Base-by-base conservation (phyloP, 1,140 invertebrate species). In the Stenopsyche tienmushanensis region DNA sequence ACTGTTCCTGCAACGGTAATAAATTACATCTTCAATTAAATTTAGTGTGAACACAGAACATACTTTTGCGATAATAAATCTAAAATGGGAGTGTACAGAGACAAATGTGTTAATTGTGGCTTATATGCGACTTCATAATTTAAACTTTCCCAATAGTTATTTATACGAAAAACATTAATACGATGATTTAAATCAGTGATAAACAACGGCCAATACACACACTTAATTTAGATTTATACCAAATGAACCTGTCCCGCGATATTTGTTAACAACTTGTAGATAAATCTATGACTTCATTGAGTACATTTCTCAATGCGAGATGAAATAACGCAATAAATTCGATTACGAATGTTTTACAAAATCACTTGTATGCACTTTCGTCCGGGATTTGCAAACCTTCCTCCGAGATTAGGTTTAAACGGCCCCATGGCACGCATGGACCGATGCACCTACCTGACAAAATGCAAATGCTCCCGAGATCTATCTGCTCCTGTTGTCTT, bases 331-430 rank as follows among this genome's bases (percentile, higher is more conserved):
- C 52, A 54, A 54, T 54, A 54, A 54, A 54, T 54, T 54, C 52
- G 52, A 54, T 54, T 54, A 54, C 25, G 52, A 18, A 13, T 57
- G 54, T 57, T 57, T 42, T 41, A 57, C 54, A 57, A 57, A 57
- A 57, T 57, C 54, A 39, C 54, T 34, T 39, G 54, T 57, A 57
- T 57, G 54, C 54, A 57, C 54, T 10, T 21, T 15, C n/a, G 15
- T 15, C 13, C 54, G 54, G 50, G 54, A 57, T 57, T 39, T 53
- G 50, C 50, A 53, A n/a, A 26, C 21, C 50, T 53, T 53, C 50
- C 18, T 53, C 26, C 17, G 18, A 13, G 54, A 57, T 57, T 57
- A 57, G 54, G 34, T 29, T 9, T 21, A 57, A 57, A 57, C 24
- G 15, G 54, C 29, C 54, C 24, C 3, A 53, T 10, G 50, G 10